Evolutionary conservation across 2,797 vertebrate species (phyloP).

Genomic region (Clarias laeviceps): DNA sequence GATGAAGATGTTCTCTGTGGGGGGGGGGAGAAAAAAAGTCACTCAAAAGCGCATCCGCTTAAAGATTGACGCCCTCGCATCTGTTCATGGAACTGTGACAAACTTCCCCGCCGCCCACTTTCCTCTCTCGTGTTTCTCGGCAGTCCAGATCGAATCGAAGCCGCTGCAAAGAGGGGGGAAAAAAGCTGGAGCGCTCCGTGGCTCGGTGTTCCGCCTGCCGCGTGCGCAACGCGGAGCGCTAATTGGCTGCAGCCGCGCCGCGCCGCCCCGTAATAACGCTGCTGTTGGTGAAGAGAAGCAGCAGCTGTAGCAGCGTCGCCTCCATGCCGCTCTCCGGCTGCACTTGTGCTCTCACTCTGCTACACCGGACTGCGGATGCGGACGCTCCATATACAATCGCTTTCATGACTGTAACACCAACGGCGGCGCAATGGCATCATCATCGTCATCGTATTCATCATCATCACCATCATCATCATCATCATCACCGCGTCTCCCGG

Average conservation of each 20-base stretch:
- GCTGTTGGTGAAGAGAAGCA: conserved; percentile 57
- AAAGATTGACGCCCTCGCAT: conserved; percentile 25
- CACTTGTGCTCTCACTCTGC: conserved; percentile 43
- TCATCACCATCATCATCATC: conserved; percentile 17
- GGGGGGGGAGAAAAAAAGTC: not conserved
- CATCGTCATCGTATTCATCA: conserved; percentile 32
- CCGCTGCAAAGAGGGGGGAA: conserved; percentile 50
- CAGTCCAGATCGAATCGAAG: conserved; percentile 64
- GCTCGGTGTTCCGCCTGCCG: conserved; percentile 66
- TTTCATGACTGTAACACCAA: conserved; percentile 72
- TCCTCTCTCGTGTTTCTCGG: conserved; percentile 37
- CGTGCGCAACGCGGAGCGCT: conserved; percentile 57
- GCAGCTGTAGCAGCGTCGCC: conserved; percentile 51
- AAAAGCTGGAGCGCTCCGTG: conserved; percentile 69
- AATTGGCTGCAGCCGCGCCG: conserved; percentile 71
- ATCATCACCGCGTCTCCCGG: conserved; percentile 66
- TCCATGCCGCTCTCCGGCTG: conserved; percentile 56
- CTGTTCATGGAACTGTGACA: conserved; percentile 23
- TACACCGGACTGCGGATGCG: conserved; percentile 64
- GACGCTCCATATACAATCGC: conserved; percentile 64
- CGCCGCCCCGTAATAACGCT: conserved; percentile 58
- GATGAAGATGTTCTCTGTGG: not conserved
- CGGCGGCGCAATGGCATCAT: conserved; percentile 66
- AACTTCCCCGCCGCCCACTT: conserved; percentile 43
- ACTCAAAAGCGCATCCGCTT: conserved; percentile 7